Percentiles rank a stretch among this genome's conserved stretches.
These are phyloP conservation scores for Hyperoplus lanceolatus DNA, from an alignment of 2,797 vertebrate genomes.

Conservation along the genomic window DNA sequence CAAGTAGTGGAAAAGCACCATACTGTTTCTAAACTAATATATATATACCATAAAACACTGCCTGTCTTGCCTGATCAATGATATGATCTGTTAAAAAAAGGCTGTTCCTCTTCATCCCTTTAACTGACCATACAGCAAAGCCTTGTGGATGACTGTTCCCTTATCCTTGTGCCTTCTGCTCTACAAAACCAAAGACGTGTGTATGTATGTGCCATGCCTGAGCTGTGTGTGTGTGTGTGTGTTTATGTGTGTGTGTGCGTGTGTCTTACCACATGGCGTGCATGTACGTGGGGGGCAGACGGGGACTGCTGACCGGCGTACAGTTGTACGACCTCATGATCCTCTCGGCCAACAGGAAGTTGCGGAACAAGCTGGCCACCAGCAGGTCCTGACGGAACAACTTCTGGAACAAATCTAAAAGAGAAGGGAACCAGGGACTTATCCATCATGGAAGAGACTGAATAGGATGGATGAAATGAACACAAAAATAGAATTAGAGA, in stretches of 20 bases:
- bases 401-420: constrained; percentile 97
- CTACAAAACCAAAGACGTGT: constrained; percentile 17
- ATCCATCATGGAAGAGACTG: constrained; percentile 10
- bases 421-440: not conserved
- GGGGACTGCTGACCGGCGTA: constrained; percentile 96
- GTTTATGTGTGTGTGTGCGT: not conserved
- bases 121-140: not conserved
- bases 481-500: not conserved
- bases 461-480: constrained; percentile 13
- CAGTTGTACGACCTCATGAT: constrained; percentile 99
- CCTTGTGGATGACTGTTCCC: not conserved
- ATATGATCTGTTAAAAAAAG: not conserved
- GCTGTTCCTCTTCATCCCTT: constrained; percentile 8
- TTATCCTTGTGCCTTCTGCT: constrained; percentile 16
- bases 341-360: constrained; percentile 95
- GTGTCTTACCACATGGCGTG: constrained; percentile 97
- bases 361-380: constrained; percentile 96
- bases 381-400: constrained; percentile 97
- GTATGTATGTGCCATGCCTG: not conserved
- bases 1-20: too few species aligned
- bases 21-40: not conserved
- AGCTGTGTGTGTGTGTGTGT: not conserved
- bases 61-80: not conserved
- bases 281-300: constrained; percentile 97
- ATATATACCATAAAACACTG: constrained; percentile 4